phyloP scores from a whole-genome alignment of 30 jellyfish, hydroid and myxozoan species.

The Hydra vulgaris region DNA sequence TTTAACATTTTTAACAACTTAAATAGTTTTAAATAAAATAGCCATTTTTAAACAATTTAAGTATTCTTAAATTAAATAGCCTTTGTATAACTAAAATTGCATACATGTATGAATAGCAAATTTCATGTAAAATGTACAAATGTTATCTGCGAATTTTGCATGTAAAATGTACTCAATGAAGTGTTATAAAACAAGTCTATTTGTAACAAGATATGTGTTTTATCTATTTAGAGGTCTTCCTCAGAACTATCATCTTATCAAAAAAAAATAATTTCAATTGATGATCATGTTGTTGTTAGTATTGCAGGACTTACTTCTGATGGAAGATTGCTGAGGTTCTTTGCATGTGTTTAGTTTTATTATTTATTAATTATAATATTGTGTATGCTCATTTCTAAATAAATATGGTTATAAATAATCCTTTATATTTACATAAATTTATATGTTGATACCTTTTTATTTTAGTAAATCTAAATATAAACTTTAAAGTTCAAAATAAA shows the following conservation, averaged over 20 bases:
- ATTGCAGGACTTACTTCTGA: slow-evolving; percentile 98
- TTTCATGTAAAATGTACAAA: no score
- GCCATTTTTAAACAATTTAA: no score
- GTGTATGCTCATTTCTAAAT: background rate
- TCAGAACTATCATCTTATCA: slow-evolving; percentile 95
- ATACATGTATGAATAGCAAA: background rate
- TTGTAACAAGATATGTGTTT: no score
- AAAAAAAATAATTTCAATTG: slow-evolving; percentile 81
- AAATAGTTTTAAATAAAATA: no score
- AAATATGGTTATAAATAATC: background rate
- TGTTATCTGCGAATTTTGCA: no score
- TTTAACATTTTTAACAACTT: no score
- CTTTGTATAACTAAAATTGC: no score
- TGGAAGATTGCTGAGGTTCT: slow-evolving; percentile 88
- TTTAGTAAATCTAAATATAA: background rate
- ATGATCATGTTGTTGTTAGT: slow-evolving; percentile 93
- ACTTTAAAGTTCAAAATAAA: no score
- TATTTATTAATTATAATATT: slow-evolving; percentile 9
- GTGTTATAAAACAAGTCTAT: no score
- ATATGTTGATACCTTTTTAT: background rate
- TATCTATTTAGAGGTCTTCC: slow-evolving; percentile 84
- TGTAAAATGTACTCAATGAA: no score
- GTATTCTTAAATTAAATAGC: no score
- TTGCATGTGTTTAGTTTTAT: no score
- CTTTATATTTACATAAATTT: background rate